These are phyloP conservation scores for Desmophyllum pertusum DNA, from an alignment of 92 coral and sea anemone species.

Conservation along the genomic window DNA sequence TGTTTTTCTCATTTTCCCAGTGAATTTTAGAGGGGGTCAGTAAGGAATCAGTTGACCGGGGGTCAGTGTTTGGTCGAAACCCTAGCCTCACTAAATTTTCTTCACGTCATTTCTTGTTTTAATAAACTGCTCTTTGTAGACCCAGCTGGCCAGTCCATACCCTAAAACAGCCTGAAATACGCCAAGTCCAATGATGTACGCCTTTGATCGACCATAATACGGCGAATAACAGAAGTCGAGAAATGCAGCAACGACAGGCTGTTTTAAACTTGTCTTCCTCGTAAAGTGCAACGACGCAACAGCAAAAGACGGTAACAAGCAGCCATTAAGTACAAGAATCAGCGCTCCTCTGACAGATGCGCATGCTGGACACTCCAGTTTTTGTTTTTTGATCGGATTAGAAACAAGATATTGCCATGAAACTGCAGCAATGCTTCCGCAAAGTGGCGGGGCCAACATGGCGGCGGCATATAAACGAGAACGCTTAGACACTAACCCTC, in stretches of 20 bases:
- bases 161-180: slow-evolving; percentile 73
- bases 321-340: slow-evolving; percentile 61
- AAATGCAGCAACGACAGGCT: slow-evolving; percentile 29
- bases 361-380: slow-evolving; percentile 74
- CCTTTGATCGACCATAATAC: slow-evolving; percentile 53
- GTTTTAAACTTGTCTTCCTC: slow-evolving; percentile 45
- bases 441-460: slow-evolving; percentile 67
- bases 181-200: slow-evolving; percentile 63
- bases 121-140: slow-evolving; percentile 59
- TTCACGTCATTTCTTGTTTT: slow-evolving; percentile 2
- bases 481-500: not conserved
- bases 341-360: slow-evolving; percentile 72
- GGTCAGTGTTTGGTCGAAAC: too few relatives aligned
- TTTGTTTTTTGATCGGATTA: slow-evolving; percentile 46
- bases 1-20: too few relatives aligned
- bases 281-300: slow-evolving; percentile 50
- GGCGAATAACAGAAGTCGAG: slow-evolving; percentile 64
- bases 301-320: slow-evolving; percentile 65
- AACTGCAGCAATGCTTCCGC: slow-evolving; percentile 60
- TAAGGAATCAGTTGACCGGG: too few relatives aligned
- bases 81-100: too few relatives aligned
- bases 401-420: slow-evolving; percentile 69
- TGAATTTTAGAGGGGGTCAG: too few relatives aligned
- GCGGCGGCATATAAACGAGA: slow-evolving; percentile 29
- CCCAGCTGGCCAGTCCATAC: slow-evolving; percentile 72